phyloP scores from a whole-genome alignment of 2,113 vertebrate species.

The Copsychus sechellarum region DNA sequence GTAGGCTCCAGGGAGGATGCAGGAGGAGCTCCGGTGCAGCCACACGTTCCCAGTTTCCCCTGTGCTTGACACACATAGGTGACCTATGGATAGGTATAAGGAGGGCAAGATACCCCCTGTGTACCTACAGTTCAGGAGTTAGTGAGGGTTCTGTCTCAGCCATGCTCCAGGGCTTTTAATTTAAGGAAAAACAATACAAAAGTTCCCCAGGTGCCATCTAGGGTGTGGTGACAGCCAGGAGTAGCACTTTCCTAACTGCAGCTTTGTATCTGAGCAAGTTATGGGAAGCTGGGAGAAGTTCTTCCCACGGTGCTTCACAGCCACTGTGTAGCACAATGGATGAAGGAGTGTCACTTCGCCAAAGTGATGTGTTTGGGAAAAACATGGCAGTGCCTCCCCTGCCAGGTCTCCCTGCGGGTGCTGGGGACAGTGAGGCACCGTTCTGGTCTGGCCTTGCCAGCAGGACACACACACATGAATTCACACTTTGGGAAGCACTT shows the following conservation, averaged over 20 bases:
- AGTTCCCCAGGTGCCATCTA: neutral
- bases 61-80: neutral
- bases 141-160: neutral
- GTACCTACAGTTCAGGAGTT: neutral
- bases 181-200: neutral
- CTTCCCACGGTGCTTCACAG: neutral
- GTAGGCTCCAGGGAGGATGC: neutral
- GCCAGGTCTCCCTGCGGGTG: neutral
- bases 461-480: neutral
- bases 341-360: neutral
- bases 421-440: accelerated
- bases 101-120: neutral
- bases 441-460: neutral
- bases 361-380: neutral
- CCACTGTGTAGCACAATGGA: neutral
- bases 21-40: neutral
- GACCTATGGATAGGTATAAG: accelerated
- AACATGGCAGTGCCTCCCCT: neutral
- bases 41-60: neutral
- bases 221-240: neutral
- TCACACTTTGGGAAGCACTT: neutral
- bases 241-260: neutral
- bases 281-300: neutral
- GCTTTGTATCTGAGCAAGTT: neutral
- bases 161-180: neutral